phyloP scores from a whole-genome alignment of 2,888 invertebrate genomes.

The Miltochrista miniata region DNA sequence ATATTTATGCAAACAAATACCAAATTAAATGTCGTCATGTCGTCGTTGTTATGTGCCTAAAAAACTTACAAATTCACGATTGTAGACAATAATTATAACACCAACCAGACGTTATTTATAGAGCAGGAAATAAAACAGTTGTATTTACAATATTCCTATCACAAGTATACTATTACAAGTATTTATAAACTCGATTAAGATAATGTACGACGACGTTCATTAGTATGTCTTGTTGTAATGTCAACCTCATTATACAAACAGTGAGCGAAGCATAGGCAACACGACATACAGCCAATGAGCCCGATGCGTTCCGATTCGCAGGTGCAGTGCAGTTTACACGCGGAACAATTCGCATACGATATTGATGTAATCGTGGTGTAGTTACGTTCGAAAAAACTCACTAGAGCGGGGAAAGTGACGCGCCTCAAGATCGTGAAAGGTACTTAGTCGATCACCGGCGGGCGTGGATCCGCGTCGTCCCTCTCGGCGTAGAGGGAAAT shows the following conservation, averaged over 20 bases:
- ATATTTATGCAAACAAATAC: background rate
- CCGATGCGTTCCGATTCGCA: conserved; percentile 56
- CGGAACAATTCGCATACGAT: conserved; percentile 74
- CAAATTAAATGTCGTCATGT: background rate
- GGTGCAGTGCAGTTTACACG: conserved; percentile 63
- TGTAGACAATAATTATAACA: no score
- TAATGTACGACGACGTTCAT: no score
- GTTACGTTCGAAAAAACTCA: conserved; percentile 80
- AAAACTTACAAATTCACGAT: no score
- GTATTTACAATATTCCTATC: conserved; percentile 8
- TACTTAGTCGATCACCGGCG: conserved; percentile 66
- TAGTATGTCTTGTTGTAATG: conserved; percentile 5
- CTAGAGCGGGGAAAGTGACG: conserved; percentile 81
- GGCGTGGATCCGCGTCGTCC: conserved; percentile 55
- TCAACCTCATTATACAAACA: conserved; percentile 31
- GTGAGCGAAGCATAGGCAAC: conserved; percentile 31
- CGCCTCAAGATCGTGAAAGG: conserved; percentile 80
- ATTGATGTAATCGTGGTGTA: conserved; percentile 78
- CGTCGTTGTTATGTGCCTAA: no score
- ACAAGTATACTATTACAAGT: no score
- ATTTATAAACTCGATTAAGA: no score
- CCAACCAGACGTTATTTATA: background rate
- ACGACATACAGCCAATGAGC: conserved; percentile 19
- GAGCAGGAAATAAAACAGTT: background rate
- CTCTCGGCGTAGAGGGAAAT: conserved; percentile 35